Evolutionary conservation across 2,888 invertebrate genomes (phyloP).

Genomic region (Drosophila prolongata): DNA sequence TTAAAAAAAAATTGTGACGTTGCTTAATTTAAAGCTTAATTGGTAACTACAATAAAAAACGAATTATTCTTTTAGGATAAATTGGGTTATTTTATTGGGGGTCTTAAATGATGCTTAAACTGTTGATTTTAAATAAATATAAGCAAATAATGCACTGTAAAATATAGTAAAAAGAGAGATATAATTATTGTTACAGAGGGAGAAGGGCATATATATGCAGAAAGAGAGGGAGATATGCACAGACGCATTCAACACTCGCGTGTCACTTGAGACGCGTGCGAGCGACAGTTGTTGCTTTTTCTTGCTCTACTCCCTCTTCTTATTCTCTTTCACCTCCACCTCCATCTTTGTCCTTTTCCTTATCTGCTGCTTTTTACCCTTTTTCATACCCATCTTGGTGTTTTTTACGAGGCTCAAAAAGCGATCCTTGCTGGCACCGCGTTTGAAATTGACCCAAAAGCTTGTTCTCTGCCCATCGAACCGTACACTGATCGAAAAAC

Average conservation of each 20-base stretch:
- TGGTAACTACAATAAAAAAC: too few species aligned
- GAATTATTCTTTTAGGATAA: too few species aligned
- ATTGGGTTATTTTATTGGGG: too few species aligned
- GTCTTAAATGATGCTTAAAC: too few species aligned
- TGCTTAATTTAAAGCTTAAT: too few species aligned
- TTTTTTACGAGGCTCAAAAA: slow-evolving; percentile 13
- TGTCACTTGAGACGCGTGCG: slow-evolving; percentile 84
- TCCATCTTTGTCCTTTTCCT: background rate
- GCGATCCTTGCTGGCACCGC: slow-evolving; percentile 39
- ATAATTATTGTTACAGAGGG: background rate
- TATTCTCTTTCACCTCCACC: background rate
- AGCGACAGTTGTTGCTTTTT: slow-evolving; percentile 70
- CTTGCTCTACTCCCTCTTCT: slow-evolving; percentile 2
- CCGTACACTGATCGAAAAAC: slow-evolving; percentile 63
- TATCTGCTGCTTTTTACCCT: background rate
- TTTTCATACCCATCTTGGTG: background rate
- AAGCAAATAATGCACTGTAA: too few species aligned
- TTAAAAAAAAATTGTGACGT: too few species aligned
- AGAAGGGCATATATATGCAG: background rate
- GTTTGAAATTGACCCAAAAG: slow-evolving; percentile 73
- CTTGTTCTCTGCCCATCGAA: slow-evolving; percentile 66
- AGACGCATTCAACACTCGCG: slow-evolving; percentile 51
- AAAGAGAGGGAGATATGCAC: background rate
- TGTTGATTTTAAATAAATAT: too few species aligned
- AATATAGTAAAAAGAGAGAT: background rate